Evolutionary conservation across 2,113 vertebrate species (phyloP), one percentile per base, ranked within the genome.

Genomic region (Bubalus kerabau): DNA sequence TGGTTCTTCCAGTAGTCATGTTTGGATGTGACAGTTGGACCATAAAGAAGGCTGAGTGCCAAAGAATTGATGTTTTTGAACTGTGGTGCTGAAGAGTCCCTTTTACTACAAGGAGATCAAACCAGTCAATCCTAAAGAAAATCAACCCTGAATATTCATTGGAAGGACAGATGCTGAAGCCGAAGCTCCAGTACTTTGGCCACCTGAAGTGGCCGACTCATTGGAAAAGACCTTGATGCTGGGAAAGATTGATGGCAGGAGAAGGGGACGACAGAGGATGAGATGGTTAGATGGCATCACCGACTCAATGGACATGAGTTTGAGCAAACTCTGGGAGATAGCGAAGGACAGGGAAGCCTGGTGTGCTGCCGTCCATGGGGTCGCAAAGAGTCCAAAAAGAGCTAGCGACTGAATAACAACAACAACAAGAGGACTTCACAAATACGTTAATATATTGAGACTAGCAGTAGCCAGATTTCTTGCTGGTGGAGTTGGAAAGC

Each of bases 321-420:
- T 74, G 67, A 40, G 9, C 10, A 40, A 74, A 74, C 19, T 23
- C n/a, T 21, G 21, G 67, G n/a, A 74, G n/a, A 74, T 24, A 40
- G 67, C 40, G 19, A 40, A 40, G 67, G 19, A 74, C 67, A 74
- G n/a, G 67, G n/a, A 40, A 74, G 19, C 67, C 67, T 23, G 36
- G 36, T 74, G 67, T 74, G 36, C 67, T 74, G 36, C 67, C 23
- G 67, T 23, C n/a, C 67, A 13, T 74, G 19, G n/a, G 67, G 21
- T 24, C 0, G 0, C 67, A 74, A 36, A 71, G n/a, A 36, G 5
- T 71, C 5, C 0, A 19, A 36, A 71, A 40, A 40, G 67, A 74
- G 64, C 36, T n/a, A 36, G 19, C 10, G 5, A 74, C 36, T 40
- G 10, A 74, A 40, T 2, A 40, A 36, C 57, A 26, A 59, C 48